Evolutionary conservation across 2,888 invertebrate genomes (phyloP).

Genomic region (Tiliacea citrago): DNA sequence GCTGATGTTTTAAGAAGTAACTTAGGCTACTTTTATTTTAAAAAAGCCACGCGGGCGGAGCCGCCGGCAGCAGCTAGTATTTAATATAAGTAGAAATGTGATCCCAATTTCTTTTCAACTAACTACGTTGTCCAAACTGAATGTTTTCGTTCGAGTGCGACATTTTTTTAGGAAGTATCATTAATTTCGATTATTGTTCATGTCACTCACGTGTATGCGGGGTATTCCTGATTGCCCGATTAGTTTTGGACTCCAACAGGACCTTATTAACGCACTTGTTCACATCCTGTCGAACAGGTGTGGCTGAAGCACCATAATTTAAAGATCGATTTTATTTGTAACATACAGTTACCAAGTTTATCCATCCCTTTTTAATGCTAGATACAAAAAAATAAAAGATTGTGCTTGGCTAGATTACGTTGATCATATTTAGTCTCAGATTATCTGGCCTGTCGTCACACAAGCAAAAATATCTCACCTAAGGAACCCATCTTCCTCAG

Average conservation of each 20-base stretch:
- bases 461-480: not conserved
- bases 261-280: not conserved
- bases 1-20: too few relatives aligned
- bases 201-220: not conserved
- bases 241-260: not conserved
- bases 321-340: not conserved
- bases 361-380: too few relatives aligned
- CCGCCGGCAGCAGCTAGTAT: too few relatives aligned
- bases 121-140: not conserved
- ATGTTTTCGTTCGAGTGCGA: too few relatives aligned
- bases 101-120: not conserved
- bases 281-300: not conserved
- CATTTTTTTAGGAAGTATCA: not conserved
- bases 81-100: not conserved
- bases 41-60: too few relatives aligned
- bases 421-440: not conserved
- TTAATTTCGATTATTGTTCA: not conserved
- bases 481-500: constrained; percentile 75
- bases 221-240: not conserved
- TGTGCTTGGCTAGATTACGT: not conserved
- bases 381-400: not conserved
- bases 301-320: not conserved
- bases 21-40: too few relatives aligned
- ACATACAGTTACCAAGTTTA: not conserved
- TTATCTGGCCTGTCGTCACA: not conserved